Base-by-base conservation (phyloP, 2,113 vertebrate species). In the Mus pahari region DNA sequence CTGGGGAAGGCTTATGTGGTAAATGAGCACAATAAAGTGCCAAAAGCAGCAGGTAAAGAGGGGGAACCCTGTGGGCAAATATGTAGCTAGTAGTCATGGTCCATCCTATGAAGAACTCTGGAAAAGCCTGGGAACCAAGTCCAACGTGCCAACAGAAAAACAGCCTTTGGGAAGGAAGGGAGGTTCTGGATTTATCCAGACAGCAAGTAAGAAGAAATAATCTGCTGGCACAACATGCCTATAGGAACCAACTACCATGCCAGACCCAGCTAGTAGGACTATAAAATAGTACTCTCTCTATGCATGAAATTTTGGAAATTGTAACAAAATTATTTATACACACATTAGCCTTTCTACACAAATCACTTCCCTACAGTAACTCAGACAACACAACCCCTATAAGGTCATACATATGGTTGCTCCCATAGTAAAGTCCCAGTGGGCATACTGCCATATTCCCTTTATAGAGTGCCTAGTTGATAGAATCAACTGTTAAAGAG, bases 41-140 rank as follows among this genome's bases (percentile, higher is more conserved):
- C 53, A 31, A 68, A 53, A n/a, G 11, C 13, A 62, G 33, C 33
- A 53, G 31, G 60, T 36, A 68, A 45, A 68, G 60, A 14, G 24
- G 31, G 50, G n/a, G 39, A n/a, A 6, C 0, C 3, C 3, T 20
- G 0, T 9, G 22, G 9, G 10, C 11, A 42, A 20, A 12, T 6
- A 16, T 20, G 20, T 12, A 14, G 70, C 11, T 22, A 17, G 39
- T 42, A 20, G 22, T 17, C 16, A 31, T 45, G 7, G 12, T 26
- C 10, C 17, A 13, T 42, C 4, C 12, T 20, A 26, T 53, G 19
- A 53, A 68, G 28, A 62, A 42, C 42, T 36, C 78, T 7, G 36
- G 26, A 45, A 53, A 60, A 33, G 1, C 31, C 2, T 33, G 45
- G 11, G 17, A 75, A 71, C 20, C 13, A 33, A 64, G 33, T 50